These are phyloP conservation scores for Thereva nobilitata DNA, from an alignment of 2,888 invertebrate genomes.

Conservation along the genomic window DNA sequence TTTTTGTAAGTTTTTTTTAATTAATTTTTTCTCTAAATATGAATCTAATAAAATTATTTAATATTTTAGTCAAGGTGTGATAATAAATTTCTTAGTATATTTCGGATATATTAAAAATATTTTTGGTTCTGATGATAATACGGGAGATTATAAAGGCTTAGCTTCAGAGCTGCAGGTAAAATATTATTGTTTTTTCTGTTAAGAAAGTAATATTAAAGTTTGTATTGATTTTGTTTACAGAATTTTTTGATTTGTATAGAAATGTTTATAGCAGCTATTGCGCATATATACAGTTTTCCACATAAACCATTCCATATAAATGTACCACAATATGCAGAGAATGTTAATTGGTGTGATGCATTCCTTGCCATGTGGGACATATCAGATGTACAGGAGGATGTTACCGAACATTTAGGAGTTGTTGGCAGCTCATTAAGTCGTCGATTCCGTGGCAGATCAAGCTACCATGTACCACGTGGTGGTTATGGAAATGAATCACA, in stretches of 20 bases:
- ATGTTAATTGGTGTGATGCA: constrained; percentile 70
- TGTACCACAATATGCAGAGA: constrained; percentile 60
- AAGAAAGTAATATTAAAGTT: not conserved
- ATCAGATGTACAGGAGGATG: constrained; percentile 92
- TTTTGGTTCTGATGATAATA: constrained; percentile 70
- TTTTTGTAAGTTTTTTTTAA: constrained; percentile 82
- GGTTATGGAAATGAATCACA: constrained; percentile 64
- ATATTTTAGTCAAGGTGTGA: constrained; percentile 80
- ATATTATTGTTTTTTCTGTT: not conserved
- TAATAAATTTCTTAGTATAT: constrained; percentile 85
- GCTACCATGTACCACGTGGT: constrained; percentile 74
- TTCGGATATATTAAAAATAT: constrained; percentile 77
- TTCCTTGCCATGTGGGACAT: constrained; percentile 95
- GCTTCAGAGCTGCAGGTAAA: constrained; percentile 80
- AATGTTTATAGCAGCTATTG: constrained; percentile 95
- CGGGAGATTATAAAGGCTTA: constrained; percentile 70
- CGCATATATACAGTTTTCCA: constrained; percentile 95
- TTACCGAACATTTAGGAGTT: constrained; percentile 89
- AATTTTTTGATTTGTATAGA: constrained; percentile 96
- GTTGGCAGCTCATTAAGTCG: constrained; percentile 81
- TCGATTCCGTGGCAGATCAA: constrained; percentile 74
- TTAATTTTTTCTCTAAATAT: not conserved
- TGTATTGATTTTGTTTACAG: constrained; percentile 15
- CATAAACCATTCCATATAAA: constrained; percentile 79
- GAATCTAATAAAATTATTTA: constrained; percentile 43